Evolutionary conservation across 2,113 vertebrate species (phyloP).

Genomic region (Gymnobelideus leadbeateri): DNA sequence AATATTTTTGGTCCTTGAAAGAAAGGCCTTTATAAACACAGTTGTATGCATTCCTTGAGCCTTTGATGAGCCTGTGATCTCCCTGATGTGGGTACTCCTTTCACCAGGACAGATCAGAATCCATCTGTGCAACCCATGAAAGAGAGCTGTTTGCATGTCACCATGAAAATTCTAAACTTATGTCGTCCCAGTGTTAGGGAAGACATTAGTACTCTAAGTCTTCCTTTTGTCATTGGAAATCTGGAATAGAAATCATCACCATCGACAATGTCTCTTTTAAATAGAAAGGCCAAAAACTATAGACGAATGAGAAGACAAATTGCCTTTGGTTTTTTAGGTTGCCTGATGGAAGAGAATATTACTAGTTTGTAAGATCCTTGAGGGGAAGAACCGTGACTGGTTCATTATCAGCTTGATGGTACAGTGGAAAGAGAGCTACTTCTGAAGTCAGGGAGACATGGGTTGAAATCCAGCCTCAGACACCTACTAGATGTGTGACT

Average conservation of each 20-base stretch:
- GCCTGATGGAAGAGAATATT: background rate
- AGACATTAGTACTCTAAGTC: background rate
- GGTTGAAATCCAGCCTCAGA: background rate
- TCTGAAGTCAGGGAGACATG: background rate
- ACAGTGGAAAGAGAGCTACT: background rate
- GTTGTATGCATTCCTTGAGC: background rate
- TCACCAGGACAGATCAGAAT: background rate
- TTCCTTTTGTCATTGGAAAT: background rate
- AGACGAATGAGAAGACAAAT: background rate
- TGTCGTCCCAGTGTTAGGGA: background rate
- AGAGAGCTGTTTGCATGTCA: background rate
- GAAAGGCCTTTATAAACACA: background rate
- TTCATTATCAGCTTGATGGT: background rate
- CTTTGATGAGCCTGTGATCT: background rate
- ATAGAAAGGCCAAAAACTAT: background rate
- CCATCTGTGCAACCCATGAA: background rate
- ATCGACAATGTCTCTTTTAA: background rate
- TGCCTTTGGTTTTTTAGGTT: background rate
- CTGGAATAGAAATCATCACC: background rate
- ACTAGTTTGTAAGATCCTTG: background rate
- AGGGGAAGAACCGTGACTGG: background rate
- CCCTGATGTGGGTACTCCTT: background rate
- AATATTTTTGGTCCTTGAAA: conserved; percentile 23
- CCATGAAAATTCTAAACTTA: background rate
- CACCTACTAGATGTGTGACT: background rate